Conservation (phyloP, 1,140 invertebrate genomes). For the Drosophila sp. region DNA sequence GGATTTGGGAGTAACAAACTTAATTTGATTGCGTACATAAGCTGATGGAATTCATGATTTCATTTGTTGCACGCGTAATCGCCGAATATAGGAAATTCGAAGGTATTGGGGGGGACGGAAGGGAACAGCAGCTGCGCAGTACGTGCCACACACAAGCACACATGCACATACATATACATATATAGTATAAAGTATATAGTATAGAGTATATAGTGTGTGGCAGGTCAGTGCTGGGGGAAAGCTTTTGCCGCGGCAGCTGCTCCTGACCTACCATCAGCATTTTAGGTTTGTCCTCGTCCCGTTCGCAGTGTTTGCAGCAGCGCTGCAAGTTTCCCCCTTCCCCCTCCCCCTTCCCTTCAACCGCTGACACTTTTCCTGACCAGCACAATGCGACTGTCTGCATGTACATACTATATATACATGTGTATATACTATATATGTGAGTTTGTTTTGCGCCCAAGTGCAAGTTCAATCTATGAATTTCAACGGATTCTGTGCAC, state of each 20-base stretch:
- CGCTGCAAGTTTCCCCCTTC: slow-evolving; percentile 42
- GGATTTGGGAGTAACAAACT: too few relatives aligned
- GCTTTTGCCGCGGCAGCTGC: slow-evolving; percentile 44
- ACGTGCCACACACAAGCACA: slow-evolving; percentile 6
- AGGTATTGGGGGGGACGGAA: background rate
- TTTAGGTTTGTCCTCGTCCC: slow-evolving; percentile 37
- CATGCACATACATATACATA: background rate
- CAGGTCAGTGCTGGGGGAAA: slow-evolving; percentile 68
- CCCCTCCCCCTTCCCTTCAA: rapidly evolving
- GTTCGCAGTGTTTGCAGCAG: background rate
- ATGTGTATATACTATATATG: slow-evolving; percentile 30
- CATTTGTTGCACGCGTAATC: background rate
- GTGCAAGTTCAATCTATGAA: slow-evolving; percentile 82
- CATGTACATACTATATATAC: slow-evolving; percentile 26
- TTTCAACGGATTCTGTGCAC: slow-evolving; percentile 74
- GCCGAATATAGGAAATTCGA: background rate
- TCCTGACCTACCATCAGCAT: slow-evolving; percentile 61
- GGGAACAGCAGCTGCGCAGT: slow-evolving; percentile 67
- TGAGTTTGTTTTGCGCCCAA: slow-evolving; percentile 68
- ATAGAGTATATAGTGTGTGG: too few relatives aligned
- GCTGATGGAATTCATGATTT: background rate
- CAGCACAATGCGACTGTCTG: slow-evolving; percentile 26
- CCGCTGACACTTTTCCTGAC: too few relatives aligned
- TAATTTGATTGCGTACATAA: background rate
- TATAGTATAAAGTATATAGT: too few relatives aligned